Conservation (phyloP, 2,888 invertebrate species). For the Cerastis leucographa region DNA sequence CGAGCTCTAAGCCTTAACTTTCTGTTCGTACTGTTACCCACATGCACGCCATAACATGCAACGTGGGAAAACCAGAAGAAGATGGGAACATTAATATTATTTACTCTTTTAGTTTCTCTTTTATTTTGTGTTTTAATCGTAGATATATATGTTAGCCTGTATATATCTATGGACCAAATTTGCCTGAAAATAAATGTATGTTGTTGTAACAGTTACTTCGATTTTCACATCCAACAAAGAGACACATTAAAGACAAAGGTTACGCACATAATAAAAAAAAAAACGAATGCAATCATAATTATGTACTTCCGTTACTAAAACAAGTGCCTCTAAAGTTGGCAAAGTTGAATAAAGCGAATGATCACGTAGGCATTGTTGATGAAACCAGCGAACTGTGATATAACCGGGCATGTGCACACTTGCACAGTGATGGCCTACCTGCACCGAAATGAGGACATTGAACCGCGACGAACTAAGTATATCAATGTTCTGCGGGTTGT, state of each 20-base stretch:
- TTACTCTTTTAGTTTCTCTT: slow-evolving; percentile 12
- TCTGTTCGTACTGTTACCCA: slow-evolving; percentile 49
- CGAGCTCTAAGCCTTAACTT: slow-evolving; percentile 50
- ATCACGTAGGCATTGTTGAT: slow-evolving; percentile 32
- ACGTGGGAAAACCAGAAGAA: slow-evolving; percentile 51
- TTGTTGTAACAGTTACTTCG: slow-evolving; percentile 7
- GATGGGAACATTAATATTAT: slow-evolving; percentile 12
- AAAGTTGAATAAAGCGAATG: slow-evolving; percentile 29
- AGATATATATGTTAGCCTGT: no score
- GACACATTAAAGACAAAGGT: slow-evolving; percentile 43
- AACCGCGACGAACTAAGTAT: slow-evolving; percentile 4
- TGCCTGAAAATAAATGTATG: no score
- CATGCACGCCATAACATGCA: slow-evolving; percentile 30
- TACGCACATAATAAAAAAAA: slow-evolving; percentile 38
- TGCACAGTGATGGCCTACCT: slow-evolving; percentile 7
- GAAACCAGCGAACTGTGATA: slow-evolving; percentile 8
- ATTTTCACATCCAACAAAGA: slow-evolving; percentile 50
- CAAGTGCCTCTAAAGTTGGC: slow-evolving; percentile 18
- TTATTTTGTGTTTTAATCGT: no score
- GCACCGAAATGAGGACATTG: slow-evolving; percentile 33
- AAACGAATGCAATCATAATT: slow-evolving; percentile 45
- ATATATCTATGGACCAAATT: no score
- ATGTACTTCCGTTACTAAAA: slow-evolving; percentile 51
- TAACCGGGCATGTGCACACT: slow-evolving; percentile 10
- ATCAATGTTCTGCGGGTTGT: slow-evolving; percentile 3